phyloP scores from a whole-genome alignment of 2,888 invertebrate species.

The Synanthedon tipuliformis region DNA sequence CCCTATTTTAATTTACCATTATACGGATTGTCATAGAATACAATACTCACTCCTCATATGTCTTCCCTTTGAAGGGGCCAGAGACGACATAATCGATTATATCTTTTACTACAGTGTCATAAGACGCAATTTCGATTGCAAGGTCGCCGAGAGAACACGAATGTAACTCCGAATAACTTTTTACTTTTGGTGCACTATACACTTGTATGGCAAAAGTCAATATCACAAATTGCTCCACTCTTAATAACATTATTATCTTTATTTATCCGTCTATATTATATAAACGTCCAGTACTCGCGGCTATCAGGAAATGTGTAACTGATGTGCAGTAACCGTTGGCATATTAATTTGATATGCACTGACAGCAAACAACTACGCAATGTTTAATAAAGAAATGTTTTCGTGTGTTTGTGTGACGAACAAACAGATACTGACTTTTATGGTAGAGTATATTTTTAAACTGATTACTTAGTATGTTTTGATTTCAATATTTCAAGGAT shows the following conservation, averaged over 20 bases:
- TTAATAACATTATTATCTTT: not conserved
- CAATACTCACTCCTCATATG: constrained; percentile 64
- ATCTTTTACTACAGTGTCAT: constrained; percentile 54
- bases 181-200: constrained; percentile 12
- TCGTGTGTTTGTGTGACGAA: too few relatives aligned
- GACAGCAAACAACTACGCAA: not conserved
- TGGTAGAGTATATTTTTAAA: too few relatives aligned
- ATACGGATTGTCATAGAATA: not conserved
- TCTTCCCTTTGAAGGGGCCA: constrained; percentile 68
- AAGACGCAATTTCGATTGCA: constrained; percentile 71
- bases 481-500: too few relatives aligned
- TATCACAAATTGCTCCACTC: not conserved
- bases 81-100: constrained; percentile 61
- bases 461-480: too few relatives aligned
- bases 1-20: not conserved
- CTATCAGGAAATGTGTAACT: constrained; percentile 1
- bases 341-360: not conserved
- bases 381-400: too few relatives aligned
- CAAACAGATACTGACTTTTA: too few relatives aligned
- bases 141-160: constrained; percentile 28
- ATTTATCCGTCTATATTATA: not conserved
- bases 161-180: constrained; percentile 17
- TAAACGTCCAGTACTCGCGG: not conserved
- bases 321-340: not conserved
- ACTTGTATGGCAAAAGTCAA: not conserved